phyloP scores from a whole-genome alignment of 2,113 vertebrate genomes.

The Chunga burmeisteri region DNA sequence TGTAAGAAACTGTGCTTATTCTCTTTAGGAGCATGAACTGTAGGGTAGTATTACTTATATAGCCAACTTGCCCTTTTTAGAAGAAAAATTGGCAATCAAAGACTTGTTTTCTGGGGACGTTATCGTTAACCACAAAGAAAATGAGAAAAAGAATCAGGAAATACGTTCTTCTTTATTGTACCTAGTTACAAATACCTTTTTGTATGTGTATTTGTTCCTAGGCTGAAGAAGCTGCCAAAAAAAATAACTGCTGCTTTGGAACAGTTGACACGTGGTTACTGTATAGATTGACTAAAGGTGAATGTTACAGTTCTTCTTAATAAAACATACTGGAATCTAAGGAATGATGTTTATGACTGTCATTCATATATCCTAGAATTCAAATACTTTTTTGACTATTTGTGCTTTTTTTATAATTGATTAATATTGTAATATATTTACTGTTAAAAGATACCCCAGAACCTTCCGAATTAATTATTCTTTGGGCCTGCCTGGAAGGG shows the following conservation, averaged over 20 bases:
- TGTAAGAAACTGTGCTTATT: background rate
- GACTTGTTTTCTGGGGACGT: background rate
- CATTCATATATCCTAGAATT: background rate
- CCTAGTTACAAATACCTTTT: background rate
- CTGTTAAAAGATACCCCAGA: background rate
- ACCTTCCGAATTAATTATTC: background rate
- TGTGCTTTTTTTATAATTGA: background rate
- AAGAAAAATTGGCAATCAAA: background rate
- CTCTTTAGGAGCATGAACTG: background rate
- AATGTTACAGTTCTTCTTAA: background rate
- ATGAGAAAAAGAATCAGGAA: background rate
- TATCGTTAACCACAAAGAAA: background rate
- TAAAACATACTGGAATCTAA: background rate
- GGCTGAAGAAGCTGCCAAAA: conserved; percentile 80
- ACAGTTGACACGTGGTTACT: conserved; percentile 95
- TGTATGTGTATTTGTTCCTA: conserved; percentile 50
- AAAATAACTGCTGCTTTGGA: conserved; percentile 91
- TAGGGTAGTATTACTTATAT: background rate
- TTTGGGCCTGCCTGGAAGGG: background rate
- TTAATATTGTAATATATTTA: background rate
- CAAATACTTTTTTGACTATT: background rate
- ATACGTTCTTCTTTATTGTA: background rate
- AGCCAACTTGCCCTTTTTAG: background rate
- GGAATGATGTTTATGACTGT: background rate
- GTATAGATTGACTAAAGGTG: conserved; percentile 91